Conservation (phyloP, 2,113 vertebrate species). For the Nycticorax nycticorax region DNA sequence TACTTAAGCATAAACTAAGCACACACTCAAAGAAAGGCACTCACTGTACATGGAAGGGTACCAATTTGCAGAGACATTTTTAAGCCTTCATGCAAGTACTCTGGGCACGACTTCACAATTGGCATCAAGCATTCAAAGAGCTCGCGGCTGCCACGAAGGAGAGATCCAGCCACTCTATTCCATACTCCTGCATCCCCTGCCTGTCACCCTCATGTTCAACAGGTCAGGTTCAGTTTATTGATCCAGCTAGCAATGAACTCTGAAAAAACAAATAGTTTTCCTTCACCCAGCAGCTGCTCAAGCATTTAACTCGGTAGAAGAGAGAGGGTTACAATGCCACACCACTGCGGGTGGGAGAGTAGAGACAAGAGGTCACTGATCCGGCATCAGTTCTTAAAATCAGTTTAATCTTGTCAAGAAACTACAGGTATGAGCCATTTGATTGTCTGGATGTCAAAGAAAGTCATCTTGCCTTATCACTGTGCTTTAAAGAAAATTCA, state of each 20-base stretch:
- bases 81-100: not conserved
- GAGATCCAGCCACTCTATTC: not conserved
- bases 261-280: not conserved
- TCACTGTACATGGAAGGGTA: accelerated
- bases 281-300: not conserved
- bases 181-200: not conserved
- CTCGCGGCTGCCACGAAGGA: accelerated
- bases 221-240: not conserved
- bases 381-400: not conserved
- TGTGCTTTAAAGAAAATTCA: not conserved
- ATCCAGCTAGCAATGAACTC: not conserved
- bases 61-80: not conserved
- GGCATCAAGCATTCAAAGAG: not conserved
- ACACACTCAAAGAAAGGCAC: too few relatives aligned
- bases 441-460: not conserved
- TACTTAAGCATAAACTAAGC: not conserved
- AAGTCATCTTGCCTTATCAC: not conserved
- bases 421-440: not conserved
- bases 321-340: not conserved
- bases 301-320: not conserved
- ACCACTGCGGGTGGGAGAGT: accelerated
- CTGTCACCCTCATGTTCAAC: accelerated
- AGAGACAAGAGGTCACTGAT: not conserved
- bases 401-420: not conserved
- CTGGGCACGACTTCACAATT: accelerated